Evolutionary conservation across 2,797 vertebrate genomes (phyloP).

Genomic region (Natrix natrix): DNA sequence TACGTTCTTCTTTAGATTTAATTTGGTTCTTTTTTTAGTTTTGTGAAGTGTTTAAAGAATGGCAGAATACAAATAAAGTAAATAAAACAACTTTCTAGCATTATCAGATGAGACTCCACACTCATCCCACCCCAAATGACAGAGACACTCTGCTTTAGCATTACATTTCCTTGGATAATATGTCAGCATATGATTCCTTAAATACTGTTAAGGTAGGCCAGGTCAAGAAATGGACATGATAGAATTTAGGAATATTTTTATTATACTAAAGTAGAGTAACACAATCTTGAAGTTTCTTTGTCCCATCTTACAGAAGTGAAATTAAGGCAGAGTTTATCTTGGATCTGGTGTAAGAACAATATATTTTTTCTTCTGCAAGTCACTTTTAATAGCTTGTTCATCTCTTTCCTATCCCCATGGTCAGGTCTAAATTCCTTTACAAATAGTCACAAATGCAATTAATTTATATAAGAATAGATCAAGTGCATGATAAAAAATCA

Average conservation of each 20-base stretch:
- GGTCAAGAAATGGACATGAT: neutral
- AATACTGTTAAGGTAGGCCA: neutral
- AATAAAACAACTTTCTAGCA: neutral
- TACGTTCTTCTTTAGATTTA: neutral
- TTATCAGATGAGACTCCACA: neutral
- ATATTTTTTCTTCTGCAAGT: neutral
- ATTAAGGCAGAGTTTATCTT: neutral
- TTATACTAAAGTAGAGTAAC: neutral
- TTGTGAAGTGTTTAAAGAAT: neutral
- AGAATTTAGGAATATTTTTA: neutral
- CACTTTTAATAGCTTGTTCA: neutral
- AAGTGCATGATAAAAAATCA: neutral
- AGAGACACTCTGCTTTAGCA: neutral
- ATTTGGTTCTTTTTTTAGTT: neutral
- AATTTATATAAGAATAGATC: neutral
- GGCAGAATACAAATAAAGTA: neutral
- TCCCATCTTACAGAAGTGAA: neutral
- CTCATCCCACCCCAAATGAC: neutral
- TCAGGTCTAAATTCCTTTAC: neutral
- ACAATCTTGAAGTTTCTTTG: neutral
- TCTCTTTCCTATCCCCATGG: neutral
- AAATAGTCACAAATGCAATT: neutral
- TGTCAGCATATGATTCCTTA: neutral
- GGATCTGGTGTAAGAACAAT: neutral
- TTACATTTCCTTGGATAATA: neutral